Conservation (phyloP, 2,113 vertebrate species). For the Pituophis catenifer region DNA sequence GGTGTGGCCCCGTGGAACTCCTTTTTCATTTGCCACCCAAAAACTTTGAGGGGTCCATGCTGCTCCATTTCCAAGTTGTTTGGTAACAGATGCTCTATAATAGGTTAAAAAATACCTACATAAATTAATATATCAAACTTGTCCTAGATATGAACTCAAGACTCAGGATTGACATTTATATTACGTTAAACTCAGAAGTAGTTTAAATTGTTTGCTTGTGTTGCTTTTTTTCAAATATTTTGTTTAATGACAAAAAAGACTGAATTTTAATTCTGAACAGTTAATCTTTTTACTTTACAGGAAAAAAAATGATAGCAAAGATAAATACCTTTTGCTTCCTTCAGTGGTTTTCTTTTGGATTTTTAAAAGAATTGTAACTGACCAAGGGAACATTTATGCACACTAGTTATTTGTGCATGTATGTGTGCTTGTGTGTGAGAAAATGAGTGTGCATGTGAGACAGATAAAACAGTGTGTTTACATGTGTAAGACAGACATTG, state of each 20-base stretch:
- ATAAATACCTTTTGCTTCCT: not conserved
- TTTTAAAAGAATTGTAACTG: not conserved
- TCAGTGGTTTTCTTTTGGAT: not conserved
- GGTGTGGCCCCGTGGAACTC: not conserved
- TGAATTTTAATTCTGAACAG: not conserved
- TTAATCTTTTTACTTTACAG: not conserved
- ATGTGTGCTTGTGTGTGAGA: not conserved
- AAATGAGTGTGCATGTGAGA: not conserved
- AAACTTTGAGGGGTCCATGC: not conserved
- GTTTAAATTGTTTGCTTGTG: not conserved
- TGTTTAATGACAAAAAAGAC: not conserved
- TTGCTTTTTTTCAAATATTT: not conserved
- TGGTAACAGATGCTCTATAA: not conserved
- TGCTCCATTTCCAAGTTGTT: not conserved
- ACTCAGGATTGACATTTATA: not conserved
- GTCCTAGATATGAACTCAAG: not conserved
- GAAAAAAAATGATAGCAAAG: not conserved
- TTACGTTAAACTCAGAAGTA: not conserved
- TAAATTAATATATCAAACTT: not conserved
- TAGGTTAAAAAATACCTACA: not conserved
- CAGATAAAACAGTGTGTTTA: not conserved
- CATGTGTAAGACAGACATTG: not conserved
- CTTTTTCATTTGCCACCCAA: not conserved
- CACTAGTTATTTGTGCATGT: not conserved
- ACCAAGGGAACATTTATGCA: not conserved